Conservation (phyloP, 2,797 vertebrate species). For the Pseudopleuronectes americanus region DNA sequence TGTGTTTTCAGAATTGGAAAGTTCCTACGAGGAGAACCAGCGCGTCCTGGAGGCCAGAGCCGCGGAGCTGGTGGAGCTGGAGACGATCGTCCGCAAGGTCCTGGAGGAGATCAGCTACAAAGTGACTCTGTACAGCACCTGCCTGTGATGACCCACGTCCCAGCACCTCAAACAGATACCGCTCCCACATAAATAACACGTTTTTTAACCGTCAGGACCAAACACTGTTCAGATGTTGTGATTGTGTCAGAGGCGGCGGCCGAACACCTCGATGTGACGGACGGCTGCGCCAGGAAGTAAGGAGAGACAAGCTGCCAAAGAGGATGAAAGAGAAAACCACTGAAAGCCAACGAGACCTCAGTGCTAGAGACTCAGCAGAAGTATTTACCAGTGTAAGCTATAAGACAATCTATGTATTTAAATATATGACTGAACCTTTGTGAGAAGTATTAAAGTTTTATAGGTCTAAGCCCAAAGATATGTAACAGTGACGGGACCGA, state of each 20-base stretch:
- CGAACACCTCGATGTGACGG: not conserved
- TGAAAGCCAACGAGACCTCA: conserved; percentile 64
- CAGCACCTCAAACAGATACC: too few species aligned
- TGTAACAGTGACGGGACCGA: conserved; percentile 26
- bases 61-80: conserved; percentile 86
- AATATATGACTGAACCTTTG: conserved; percentile 39
- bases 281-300: not conserved
- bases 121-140: conserved; percentile 93
- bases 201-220: conserved; percentile 13
- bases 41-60: conserved; percentile 89
- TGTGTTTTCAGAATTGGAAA: conserved; percentile 88
- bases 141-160: conserved; percentile 59
- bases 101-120: conserved; percentile 92
- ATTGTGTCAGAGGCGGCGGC: not conserved
- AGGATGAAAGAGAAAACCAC: conserved; percentile 53
- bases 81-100: conserved; percentile 84
- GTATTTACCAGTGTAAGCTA: conserved; percentile 18
- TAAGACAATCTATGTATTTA: conserved; percentile 37
- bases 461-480: conserved; percentile 32
- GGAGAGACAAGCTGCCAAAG: conserved; percentile 24
- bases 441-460: conserved; percentile 37
- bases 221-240: conserved; percentile 32
- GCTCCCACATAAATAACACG: conserved; percentile 3
- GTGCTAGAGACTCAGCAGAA: conserved; percentile 18
- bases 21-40: conserved; percentile 89